Evolutionary conservation across 2,797 vertebrate species (phyloP), one percentile per base, ranked within the genome.

Genomic region (Allobates femoralis): DNA sequence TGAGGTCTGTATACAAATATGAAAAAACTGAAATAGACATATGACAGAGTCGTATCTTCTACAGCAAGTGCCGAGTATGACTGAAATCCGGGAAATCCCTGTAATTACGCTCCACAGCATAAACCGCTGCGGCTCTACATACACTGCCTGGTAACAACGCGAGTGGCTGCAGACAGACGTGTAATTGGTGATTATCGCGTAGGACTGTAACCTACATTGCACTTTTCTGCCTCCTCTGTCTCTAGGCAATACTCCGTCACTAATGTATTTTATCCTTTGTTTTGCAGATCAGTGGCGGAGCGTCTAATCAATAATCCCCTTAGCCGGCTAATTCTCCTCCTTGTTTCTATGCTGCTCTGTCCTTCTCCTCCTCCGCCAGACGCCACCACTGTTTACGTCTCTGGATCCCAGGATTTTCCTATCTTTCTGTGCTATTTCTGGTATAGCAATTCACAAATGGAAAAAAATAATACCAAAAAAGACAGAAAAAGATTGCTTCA

Each of bases 231-330:
- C 77, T 79, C 16, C 19, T 69, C 21, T 71, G 80, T 82, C 80
- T 82, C 80, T n/a, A 82, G 80, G 80, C 80, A 71, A n/a, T 55
- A 71, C 66, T 1, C 28, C 80, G 51, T 66, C 66, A 26, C 23
- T 73, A 69, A 56, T 82, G 80, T 71, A 74, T 82, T 81, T 81
- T 51, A 58, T 73, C 80, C 80, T 58, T 82, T 82, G 80, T 82
- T 82, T 82, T 82, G 51, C 78, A 80, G 77, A 86, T 79, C 34
- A n/a, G 51, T 80, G 41, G 85, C 78, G 67, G 23, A 80, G 64
- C 55, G 16, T 86, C 58, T 79, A 76, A 86, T 81, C 67, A 86
- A 86, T 86, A 86, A 86, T 86, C 67, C 64, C 69, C 79, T 86
- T 64, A 86, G 84, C 84, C 84, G 28, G 84, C 69, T 86, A 86